These are phyloP conservation scores for Apostichopus californicus DNA, from an alignment of 35 echinoderm and acorn worm species.

Conservation along the genomic window DNA sequence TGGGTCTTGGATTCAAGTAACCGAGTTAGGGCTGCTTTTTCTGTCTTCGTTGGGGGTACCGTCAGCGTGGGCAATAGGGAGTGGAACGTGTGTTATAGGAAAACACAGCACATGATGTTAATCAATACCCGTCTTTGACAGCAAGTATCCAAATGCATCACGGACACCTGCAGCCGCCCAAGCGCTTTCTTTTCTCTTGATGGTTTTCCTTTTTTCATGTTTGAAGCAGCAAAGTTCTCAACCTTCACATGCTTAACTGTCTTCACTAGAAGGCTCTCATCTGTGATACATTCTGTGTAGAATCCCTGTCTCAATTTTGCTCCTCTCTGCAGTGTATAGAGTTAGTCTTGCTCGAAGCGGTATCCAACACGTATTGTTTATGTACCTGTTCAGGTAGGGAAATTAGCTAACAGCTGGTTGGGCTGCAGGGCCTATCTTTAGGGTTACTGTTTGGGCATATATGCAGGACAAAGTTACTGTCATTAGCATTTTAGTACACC, in stretches of 20 bases:
- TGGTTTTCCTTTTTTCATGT: conserved; percentile 5
- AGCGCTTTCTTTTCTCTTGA: conserved; percentile 39
- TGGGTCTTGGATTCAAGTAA: conserved; percentile 1
- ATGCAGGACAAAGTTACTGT: too few relatives aligned
- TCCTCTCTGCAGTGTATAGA: conserved; percentile 39
- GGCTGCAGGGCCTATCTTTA: too few relatives aligned
- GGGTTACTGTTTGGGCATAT: too few relatives aligned
- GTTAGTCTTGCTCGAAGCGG: too few relatives aligned
- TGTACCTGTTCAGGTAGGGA: too few relatives aligned
- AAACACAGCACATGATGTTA: conserved; percentile 53
- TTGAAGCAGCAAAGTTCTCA: conserved; percentile 51
- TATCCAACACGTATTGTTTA: too few relatives aligned
- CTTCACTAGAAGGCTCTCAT: conserved; percentile 48
- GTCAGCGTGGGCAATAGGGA: conserved; percentile 32
- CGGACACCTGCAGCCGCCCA: conserved; percentile 48
- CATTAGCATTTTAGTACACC: too few relatives aligned
- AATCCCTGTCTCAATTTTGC: conserved; percentile 47
- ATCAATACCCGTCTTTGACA: conserved; percentile 50
- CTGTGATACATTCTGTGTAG: conserved; percentile 38
- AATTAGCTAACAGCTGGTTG: too few relatives aligned
- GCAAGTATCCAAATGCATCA: conserved; percentile 40
- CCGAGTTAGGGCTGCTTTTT: conserved; percentile 32
- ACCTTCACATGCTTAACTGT: conserved; percentile 60
- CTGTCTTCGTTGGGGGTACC: conserved; percentile 47
- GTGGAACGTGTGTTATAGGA: conserved; percentile 39